phyloP scores from a whole-genome alignment of 2,113 vertebrate species.

The Brachyhypopomus gauderio region DNA sequence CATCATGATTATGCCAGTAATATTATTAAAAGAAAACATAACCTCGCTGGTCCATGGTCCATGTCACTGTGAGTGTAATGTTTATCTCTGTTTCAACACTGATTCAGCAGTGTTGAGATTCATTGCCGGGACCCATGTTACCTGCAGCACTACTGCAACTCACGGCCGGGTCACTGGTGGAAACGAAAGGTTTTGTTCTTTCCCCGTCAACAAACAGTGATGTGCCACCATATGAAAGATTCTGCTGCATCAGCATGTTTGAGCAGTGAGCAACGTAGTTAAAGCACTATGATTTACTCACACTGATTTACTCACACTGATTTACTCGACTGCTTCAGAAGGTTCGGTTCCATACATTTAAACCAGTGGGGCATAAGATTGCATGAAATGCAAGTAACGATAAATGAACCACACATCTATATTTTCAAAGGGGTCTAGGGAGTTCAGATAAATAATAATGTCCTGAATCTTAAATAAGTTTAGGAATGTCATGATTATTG shows the following conservation, averaged over 20 bases:
- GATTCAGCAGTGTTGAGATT: not conserved
- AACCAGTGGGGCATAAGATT: not conserved
- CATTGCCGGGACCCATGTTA: not conserved
- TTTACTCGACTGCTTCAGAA: too few relatives aligned
- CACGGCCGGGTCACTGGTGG: too few relatives aligned
- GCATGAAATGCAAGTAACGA: not conserved
- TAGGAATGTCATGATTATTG: not conserved
- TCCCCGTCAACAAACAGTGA: too few relatives aligned
- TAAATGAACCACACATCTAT: not conserved
- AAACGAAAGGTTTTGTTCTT: too few relatives aligned
- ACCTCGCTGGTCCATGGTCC: not conserved
- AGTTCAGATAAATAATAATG: slow-evolving; percentile 10
- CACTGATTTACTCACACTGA: too few relatives aligned
- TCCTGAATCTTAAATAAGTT: not conserved
- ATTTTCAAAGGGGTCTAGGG: not conserved
- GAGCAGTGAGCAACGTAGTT: not conserved
- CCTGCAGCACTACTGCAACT: not conserved
- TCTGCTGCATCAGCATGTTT: not conserved
- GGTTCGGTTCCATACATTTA: not conserved
- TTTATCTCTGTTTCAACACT: not conserved
- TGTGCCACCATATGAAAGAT: not conserved
- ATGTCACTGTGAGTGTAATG: not conserved
- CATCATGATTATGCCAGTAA: not conserved
- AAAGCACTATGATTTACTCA: not conserved
- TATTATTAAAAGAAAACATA: too few relatives aligned